phyloP scores from a whole-genome alignment of 2,888 invertebrate genomes.

The Pachymerium ferrugineum region DNA sequence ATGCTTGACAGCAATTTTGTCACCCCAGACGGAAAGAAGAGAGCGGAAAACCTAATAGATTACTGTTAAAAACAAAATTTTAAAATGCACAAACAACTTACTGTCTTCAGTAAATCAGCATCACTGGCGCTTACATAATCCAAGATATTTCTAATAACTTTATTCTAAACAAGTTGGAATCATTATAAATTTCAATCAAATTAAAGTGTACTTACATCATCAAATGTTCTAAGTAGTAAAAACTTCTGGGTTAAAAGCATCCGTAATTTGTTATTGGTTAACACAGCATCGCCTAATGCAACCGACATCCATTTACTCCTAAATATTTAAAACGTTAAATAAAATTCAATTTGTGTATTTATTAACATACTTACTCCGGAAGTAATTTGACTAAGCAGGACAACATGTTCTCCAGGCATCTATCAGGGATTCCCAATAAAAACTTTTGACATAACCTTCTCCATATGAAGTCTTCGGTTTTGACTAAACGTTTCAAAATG shows the following conservation, averaged over 20 bases:
- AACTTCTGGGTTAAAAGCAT: background rate
- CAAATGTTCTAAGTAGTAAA: background rate
- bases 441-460: constrained; percentile 29
- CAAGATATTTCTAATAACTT: background rate
- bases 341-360: background rate
- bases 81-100: background rate
- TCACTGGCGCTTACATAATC: background rate
- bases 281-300: background rate
- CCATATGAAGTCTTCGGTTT: constrained; percentile 34
- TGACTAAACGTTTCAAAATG: background rate
- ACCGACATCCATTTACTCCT: background rate
- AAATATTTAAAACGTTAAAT: too few relatives aligned
- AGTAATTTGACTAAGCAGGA: background rate
- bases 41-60: background rate
- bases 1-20: constrained; percentile 12
- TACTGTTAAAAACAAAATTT: background rate
- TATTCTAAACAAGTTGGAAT: background rate
- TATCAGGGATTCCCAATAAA: constrained; percentile 24
- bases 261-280: background rate
- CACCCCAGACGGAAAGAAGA: background rate
- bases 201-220: background rate
- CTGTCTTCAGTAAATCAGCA: background rate
- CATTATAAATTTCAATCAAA: background rate
- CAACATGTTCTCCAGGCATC: constrained; percentile 30
- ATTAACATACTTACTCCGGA: background rate